Percentiles rank a stretch among this genome's conserved stretches.
Evolutionary conservation across 2,888 invertebrate genomes (phyloP).

Genomic region (Erpobdella octoculata): DNA sequence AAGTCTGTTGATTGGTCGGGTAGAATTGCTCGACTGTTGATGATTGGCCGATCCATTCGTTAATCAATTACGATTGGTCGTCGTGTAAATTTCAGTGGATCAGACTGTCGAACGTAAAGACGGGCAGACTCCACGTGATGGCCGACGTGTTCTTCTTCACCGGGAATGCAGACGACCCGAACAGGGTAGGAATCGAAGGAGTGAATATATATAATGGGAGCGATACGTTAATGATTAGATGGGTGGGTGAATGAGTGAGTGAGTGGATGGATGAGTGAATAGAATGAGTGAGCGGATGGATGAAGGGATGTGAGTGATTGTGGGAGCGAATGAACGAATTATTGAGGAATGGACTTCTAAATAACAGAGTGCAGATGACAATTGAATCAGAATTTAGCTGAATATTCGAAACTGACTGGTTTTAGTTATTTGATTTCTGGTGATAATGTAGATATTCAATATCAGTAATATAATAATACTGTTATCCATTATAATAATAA

Average conservation of each 20-base stretch:
- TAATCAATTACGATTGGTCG: not conserved
- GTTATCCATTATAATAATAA: not conserved
- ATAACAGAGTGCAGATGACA: no score
- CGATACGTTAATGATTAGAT: not conserved
- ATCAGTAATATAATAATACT: not conserved
- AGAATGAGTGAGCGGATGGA: no score
- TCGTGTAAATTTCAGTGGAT: conserved; percentile 65
- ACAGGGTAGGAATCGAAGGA: conserved; percentile 60
- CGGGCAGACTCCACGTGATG: conserved; percentile 82
- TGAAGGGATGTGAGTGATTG: not conserved
- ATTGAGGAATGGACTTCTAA: not conserved
- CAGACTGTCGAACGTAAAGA: conserved; percentile 85
- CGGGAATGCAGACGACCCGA: conserved; percentile 64
- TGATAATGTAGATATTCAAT: no score
- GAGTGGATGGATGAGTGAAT: not conserved
- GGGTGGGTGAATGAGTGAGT: not conserved
- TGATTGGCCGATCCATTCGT: not conserved
- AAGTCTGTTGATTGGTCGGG: not conserved
- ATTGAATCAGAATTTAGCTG: no score
- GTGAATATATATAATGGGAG: not conserved
- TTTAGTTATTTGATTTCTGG: no score
- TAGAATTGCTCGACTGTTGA: no score
- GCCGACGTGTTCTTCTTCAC: conserved; percentile 80
- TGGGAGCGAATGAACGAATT: not conserved
- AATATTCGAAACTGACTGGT: no score